Conservation (phyloP, 2,888 invertebrate species). For the Tribolium freemani region DNA sequence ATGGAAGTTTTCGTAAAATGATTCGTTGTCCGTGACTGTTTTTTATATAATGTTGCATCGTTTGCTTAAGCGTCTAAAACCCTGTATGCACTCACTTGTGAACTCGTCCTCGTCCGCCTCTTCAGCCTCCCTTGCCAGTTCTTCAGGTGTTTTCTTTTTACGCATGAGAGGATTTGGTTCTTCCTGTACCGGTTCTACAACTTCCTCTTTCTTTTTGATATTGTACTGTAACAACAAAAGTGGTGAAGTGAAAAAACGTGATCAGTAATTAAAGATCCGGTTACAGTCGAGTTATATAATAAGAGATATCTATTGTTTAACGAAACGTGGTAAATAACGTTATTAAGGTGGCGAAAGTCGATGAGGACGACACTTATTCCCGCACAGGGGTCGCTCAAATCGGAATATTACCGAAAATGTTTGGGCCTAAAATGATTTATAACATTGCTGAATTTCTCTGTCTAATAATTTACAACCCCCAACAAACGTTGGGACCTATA, state of each 20-base stretch:
- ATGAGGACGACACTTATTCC: too few relatives aligned
- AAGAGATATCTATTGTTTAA: conserved; percentile 13
- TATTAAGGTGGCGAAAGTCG: too few relatives aligned
- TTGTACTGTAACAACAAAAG: conserved; percentile 85
- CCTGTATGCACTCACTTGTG: conserved; percentile 82
- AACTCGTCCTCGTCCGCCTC: conserved; percentile 96
- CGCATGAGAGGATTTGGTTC: conserved; percentile 96
- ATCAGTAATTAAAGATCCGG: conserved; percentile 1
- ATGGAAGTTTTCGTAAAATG: conserved; percentile 10
- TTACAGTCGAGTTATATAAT: not conserved
- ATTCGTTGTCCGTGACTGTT: conserved; percentile 8
- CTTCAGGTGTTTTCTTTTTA: conserved; percentile 99
- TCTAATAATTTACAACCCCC: too few relatives aligned
- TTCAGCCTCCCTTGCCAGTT: conserved; percentile 96
- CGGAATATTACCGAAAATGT: too few relatives aligned
- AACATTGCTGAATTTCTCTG: too few relatives aligned
- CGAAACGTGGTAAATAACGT: conserved; percentile 10
- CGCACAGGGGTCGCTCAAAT: too few relatives aligned
- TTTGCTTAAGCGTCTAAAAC: conserved; percentile 61
- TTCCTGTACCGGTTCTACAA: conserved; percentile 86
- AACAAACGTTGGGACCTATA: too few relatives aligned
- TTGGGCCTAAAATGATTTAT: too few relatives aligned
- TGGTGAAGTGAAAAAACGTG: not conserved
- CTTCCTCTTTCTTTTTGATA: conserved; percentile 97
- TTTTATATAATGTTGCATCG: conserved; percentile 58